Percentiles rank a stretch among this genome's conserved stretches.
phyloP scores from a whole-genome alignment of 1,140 invertebrate species.

The Pectinophora gossypiella region DNA sequence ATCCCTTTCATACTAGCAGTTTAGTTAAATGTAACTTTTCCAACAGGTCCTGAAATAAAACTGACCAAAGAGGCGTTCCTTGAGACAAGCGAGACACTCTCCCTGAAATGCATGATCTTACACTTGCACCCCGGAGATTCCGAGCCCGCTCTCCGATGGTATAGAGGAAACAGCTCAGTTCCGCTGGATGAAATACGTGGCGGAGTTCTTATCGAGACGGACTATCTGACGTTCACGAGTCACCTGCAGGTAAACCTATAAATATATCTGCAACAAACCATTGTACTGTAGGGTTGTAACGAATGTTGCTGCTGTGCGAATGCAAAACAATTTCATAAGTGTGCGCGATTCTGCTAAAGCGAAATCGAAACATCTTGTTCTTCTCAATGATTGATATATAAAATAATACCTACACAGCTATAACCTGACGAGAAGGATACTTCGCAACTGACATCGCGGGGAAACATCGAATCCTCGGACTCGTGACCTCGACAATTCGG shows the following conservation, averaged over 20 bases:
- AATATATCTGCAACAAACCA: not conserved
- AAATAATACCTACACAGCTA: not conserved
- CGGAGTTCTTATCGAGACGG: slow-evolving; percentile 58
- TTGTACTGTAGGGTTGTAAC: not conserved
- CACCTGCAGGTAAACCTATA: slow-evolving; percentile 54
- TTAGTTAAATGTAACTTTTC: too few relatives aligned
- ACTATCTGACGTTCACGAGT: slow-evolving; percentile 51
- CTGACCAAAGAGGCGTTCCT: slow-evolving; percentile 62
- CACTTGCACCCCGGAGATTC: slow-evolving; percentile 43
- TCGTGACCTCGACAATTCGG: not conserved
- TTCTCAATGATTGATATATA: not conserved
- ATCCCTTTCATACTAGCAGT: too few relatives aligned
- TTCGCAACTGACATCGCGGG: not conserved
- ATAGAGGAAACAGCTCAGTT: slow-evolving; percentile 41
- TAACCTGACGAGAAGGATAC: not conserved
- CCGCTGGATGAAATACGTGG: slow-evolving; percentile 56
- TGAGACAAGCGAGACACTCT: slow-evolving; percentile 58
- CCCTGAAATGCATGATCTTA: slow-evolving; percentile 52
- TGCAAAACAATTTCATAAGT: too few relatives aligned
- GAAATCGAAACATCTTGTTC: not conserved
- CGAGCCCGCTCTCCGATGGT: slow-evolving; percentile 46
- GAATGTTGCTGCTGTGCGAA: too few relatives aligned
- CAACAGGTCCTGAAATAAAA: slow-evolving; percentile 60
- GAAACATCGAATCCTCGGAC: too few relatives aligned
- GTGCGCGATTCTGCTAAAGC: not conserved